Conservation (phyloP, 2,113 vertebrate genomes). For the Dryoscopus gambensis region DNA sequence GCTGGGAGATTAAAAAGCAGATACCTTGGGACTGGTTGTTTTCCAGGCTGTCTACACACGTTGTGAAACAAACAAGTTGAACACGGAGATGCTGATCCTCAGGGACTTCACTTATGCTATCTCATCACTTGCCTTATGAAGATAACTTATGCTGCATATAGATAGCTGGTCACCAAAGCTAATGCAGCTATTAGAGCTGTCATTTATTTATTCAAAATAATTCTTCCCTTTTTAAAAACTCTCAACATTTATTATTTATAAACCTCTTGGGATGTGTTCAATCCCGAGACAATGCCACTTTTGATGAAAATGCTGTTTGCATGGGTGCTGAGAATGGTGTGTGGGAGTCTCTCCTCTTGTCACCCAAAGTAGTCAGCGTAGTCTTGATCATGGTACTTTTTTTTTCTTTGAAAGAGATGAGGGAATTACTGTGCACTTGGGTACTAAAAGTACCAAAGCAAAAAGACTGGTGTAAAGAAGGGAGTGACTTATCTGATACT, state of each 20-base stretch:
- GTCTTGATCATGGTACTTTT: not conserved
- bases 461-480: not conserved
- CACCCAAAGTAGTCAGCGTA: not conserved
- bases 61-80: not conserved
- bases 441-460: conserved; percentile 4
- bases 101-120: conserved; percentile 32
- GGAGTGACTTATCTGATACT: not conserved
- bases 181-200: not conserved
- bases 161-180: conserved; percentile 12
- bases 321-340: not conserved
- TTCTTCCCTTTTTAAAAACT: not conserved
- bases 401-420: not conserved
- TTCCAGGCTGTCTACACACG: not conserved
- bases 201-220: conserved; percentile 14
- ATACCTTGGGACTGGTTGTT: conserved; percentile 18
- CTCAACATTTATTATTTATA: not conserved
- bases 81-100: conserved; percentile 1
- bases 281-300: not conserved
- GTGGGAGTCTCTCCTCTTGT: not conserved
- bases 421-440: conserved; percentile 28
- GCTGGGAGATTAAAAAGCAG: conserved; percentile 32
- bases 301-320: not conserved
- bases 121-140: conserved; percentile 36
- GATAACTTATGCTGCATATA: conserved; percentile 12
- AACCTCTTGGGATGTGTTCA: not conserved